Evolutionary conservation across 2,888 invertebrate species (phyloP), one percentile per base, ranked within the genome.

Genomic region (Cephus pygmeus): DNA sequence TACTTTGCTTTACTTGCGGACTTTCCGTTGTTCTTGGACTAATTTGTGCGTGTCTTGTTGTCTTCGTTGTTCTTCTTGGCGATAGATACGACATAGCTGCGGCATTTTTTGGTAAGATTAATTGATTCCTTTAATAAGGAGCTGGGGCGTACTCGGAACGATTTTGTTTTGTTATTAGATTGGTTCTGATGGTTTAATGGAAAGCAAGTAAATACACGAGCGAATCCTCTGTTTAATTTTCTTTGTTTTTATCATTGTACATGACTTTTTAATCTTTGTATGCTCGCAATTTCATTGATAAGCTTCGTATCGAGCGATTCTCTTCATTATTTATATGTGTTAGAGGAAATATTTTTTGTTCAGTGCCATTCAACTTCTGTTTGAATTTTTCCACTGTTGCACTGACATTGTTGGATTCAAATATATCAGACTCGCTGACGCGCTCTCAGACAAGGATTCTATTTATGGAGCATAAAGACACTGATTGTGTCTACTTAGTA

Each of bases 1-100:
- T 86, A 23, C 81, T 88, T 11, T 84, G 85, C 74, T 84, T 90
- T 78, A 81, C 84, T 69, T 89, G 88, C 77, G 87, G 88, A 31
- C 40, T 88, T 12, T 90, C 88, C 68, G 84, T 86, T 15, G 82
- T 89, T 56, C 81, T 90, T 4, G 83, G 85, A 33, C 78, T 90
- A 31, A 79, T 89, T 73, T 90, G 88, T 75, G 85, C 84, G 75
- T 36, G 69, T 73, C 79, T 79, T 30, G 69, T 73, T 30, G 36
- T 75, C n/a, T 74, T 76, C 76, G 73, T 76, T 69, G 74, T 76
- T 36, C 69, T 79, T 36, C 69, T 76, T n/a, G 73, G 69, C 36
- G 71, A 56, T 12, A 75, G 75, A 76, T 69, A 75, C 73, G 68
- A 78, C 73, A 69, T 75, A 12, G 11, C 73, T 15, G n/a, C 73